Conservation (phyloP, 2,888 invertebrate genomes). For the Marasmarcha lunaedactyla region DNA sequence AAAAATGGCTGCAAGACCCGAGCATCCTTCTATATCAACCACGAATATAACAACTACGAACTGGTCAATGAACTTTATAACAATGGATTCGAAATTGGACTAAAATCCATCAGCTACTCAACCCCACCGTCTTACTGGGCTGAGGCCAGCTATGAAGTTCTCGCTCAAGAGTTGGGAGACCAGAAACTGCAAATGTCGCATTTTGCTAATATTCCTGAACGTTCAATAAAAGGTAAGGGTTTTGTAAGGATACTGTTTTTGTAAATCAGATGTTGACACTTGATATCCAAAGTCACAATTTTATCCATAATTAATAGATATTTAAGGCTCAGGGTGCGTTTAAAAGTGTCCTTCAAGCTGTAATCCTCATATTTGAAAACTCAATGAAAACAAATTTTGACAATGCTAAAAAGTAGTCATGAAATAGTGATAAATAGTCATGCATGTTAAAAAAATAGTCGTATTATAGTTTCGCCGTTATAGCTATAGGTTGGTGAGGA, state of each 20-base stretch:
- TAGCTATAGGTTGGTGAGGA: no score
- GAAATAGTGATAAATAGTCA: no score
- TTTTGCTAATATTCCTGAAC: slow-evolving; percentile 64
- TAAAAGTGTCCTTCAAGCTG: no score
- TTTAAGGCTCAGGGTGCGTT: no score
- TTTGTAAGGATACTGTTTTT: neutral
- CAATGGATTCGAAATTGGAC: slow-evolving; percentile 74
- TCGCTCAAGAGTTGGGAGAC: slow-evolving; percentile 71
- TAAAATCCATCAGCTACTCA: slow-evolving; percentile 75
- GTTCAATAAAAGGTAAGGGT: slow-evolving; percentile 36
- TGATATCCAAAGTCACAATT: no score
- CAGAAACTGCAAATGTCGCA: slow-evolving; percentile 60
- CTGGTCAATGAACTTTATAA: slow-evolving; percentile 71
- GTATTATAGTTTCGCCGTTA: no score
- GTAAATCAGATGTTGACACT: no score
- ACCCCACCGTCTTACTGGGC: slow-evolving; percentile 70
- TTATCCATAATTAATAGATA: no score
- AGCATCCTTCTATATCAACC: slow-evolving; percentile 78
- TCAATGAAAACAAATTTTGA: no score
- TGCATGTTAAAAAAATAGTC: no score
- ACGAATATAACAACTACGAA: slow-evolving; percentile 79
- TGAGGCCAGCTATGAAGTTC: slow-evolving; percentile 52
- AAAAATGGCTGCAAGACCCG: slow-evolving; percentile 74
- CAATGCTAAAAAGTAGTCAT: no score
- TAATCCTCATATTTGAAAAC: no score